phyloP scores from a whole-genome alignment of 2,113 vertebrate species.

The Carettochelys insculpta region DNA sequence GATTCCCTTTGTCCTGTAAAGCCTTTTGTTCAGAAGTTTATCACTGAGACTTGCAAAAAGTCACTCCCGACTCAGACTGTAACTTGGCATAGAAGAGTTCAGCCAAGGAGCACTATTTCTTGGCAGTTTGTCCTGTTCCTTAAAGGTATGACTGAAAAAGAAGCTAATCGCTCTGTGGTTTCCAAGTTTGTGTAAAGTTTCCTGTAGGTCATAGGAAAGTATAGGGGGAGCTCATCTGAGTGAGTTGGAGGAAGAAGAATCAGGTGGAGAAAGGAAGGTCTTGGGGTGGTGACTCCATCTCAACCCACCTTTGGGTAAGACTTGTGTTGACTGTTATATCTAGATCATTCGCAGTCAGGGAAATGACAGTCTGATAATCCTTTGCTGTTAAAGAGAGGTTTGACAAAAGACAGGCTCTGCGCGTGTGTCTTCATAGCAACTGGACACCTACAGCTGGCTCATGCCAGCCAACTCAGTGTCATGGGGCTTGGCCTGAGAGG shows the following conservation, averaged over 20 bases:
- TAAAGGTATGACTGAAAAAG: not conserved
- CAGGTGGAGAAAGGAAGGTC: not conserved
- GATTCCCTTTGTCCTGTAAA: not conserved
- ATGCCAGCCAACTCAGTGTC: not conserved
- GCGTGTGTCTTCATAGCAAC: not conserved
- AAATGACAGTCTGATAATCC: not conserved
- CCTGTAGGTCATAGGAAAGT: too few relatives aligned
- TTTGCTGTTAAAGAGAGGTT: not conserved
- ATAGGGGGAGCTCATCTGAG: not conserved
- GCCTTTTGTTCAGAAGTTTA: constrained; percentile 24
- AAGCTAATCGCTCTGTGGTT: not conserved
- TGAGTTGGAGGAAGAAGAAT: not conserved
- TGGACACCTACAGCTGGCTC: not conserved
- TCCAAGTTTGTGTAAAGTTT: not conserved
- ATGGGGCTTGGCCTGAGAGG: not conserved
- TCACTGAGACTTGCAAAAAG: not conserved
- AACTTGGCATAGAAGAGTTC: not conserved
- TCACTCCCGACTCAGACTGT: not conserved
- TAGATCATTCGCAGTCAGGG: not conserved
- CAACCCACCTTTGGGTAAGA: not conserved
- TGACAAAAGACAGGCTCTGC: not conserved
- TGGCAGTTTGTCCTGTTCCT: not conserved
- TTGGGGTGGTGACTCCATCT: not conserved
- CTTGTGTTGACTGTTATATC: not conserved
- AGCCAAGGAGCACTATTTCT: constrained; percentile 16